A percentile compares a stretch with the other conserved stretches of the same genome.
Evolutionary conservation across 1,140 invertebrate species (phyloP).

Genomic region (Drosophila ficusphila): DNA sequence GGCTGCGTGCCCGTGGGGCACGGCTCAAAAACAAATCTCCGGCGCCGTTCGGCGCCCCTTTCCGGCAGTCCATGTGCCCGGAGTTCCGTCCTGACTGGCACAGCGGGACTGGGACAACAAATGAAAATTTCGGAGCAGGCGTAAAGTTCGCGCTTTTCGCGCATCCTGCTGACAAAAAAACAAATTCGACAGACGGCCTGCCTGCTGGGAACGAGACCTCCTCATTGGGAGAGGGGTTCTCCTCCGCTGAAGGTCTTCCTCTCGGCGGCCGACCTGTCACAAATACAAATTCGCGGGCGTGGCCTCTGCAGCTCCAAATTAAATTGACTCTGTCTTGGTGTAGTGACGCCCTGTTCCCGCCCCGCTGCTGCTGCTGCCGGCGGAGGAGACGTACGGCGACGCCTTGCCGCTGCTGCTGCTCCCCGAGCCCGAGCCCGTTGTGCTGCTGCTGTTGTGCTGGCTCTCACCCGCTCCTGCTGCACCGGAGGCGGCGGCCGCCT

Average conservation of each 20-base stretch:
- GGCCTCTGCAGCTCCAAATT: constrained; percentile 31
- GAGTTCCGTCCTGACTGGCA: constrained; percentile 6
- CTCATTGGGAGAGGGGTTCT: neutral
- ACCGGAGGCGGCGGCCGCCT: constrained; percentile 54
- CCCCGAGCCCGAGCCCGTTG: constrained; percentile 27
- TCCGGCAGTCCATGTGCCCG: constrained; percentile 39
- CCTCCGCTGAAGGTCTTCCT: neutral
- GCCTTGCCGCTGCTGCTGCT: constrained; percentile 50
- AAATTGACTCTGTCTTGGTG: constrained; percentile 81
- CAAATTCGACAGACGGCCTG: constrained; percentile 65
- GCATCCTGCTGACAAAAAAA: constrained; percentile 67
- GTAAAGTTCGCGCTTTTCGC: constrained; percentile 2
- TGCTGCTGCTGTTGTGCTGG: constrained; percentile 47
- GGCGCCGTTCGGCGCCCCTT: constrained; percentile 35
- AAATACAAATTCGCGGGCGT: constrained; percentile 69
- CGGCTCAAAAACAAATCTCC: constrained; percentile 70
- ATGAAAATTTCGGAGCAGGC: constrained; percentile 72
- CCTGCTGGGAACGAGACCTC: neutral
- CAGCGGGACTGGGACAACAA: constrained; percentile 65
- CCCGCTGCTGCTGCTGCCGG: constrained; percentile 23
- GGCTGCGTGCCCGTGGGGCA: constrained; percentile 35
- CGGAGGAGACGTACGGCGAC: constrained; percentile 39
- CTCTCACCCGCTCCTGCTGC: constrained; percentile 38
- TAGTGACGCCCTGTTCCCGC: constrained; percentile 52
- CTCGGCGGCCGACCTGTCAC: constrained; percentile 41